Evolutionary conservation across 2,113 vertebrate species (phyloP).

Genomic region (Xyrauchen texanus): DNA sequence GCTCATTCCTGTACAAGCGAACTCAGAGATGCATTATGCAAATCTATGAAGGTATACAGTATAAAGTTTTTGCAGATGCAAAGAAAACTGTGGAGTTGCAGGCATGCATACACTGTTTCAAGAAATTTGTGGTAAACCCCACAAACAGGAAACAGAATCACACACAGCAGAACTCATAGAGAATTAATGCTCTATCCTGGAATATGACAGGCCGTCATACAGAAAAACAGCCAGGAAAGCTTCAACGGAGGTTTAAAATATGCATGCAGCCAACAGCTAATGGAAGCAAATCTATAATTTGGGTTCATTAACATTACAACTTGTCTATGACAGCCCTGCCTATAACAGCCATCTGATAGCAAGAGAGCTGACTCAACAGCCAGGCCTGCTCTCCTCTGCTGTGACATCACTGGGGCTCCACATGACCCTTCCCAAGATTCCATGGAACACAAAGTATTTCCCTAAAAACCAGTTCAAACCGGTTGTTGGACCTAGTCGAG

Average conservation of each 20-base stretch:
- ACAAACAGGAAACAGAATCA: constrained; percentile 1
- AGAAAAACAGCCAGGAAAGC: background rate
- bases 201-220: background rate
- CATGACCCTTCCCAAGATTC: constrained; percentile 89
- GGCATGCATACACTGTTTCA: background rate
- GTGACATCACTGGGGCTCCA: constrained; percentile 83
- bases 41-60: background rate
- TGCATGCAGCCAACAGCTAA: constrained; percentile 39
- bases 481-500: constrained; percentile 74
- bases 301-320: background rate
- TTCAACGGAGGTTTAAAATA: background rate
- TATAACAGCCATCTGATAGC: constrained; percentile 40
- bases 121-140: background rate
- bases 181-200: background rate
- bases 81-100: background rate
- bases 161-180: background rate
- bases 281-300: constrained; percentile 25
- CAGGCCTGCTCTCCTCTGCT: constrained; percentile 75
- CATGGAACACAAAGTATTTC: constrained; percentile 83
- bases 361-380: constrained; percentile 75
- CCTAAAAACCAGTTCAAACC: constrained; percentile 88
- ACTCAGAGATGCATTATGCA: no score
- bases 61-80: background rate
- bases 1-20: no score
- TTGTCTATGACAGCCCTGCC: background rate